Conservation (phyloP, 2,888 invertebrate genomes). For the Nephrocerus scutellatus region DNA sequence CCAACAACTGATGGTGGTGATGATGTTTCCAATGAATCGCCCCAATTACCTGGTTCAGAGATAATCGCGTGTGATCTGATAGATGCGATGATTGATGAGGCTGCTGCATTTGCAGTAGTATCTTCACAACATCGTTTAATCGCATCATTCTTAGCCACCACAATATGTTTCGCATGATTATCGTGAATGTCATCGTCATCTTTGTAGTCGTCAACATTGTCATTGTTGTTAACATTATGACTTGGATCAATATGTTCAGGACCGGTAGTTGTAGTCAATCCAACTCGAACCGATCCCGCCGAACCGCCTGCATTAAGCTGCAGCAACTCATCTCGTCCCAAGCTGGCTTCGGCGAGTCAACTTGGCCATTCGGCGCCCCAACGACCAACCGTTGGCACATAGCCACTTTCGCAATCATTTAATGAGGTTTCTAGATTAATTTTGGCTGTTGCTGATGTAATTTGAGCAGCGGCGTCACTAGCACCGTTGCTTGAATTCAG, state of each 20-base stretch:
- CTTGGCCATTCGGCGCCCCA: conserved; percentile 96
- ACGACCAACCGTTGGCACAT: conserved; percentile 76
- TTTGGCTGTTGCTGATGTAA: conserved; percentile 41
- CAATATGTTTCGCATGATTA: conserved; percentile 15
- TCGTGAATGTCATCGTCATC: conserved; percentile 13
- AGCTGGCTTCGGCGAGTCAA: conserved; percentile 76
- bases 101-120: conserved; percentile 11
- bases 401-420: conserved; percentile 54
- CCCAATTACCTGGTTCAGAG: conserved; percentile 14
- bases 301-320: conserved; percentile 22
- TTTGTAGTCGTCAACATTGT: conserved; percentile 15
- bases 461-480: conserved; percentile 31
- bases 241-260: conserved; percentile 31
- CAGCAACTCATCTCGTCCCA: conserved; percentile 47
- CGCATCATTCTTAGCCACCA: conserved; percentile 13
- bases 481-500: conserved; percentile 44
- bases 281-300: conserved; percentile 42
- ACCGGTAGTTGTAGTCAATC: conserved; percentile 42
- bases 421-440: conserved; percentile 47
- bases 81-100: conserved; percentile 12
- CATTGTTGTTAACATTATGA: conserved; percentile 23
- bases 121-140: conserved; percentile 10
- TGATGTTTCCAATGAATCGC: conserved; percentile 18
- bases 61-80: conserved; percentile 9
- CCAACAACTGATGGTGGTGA: conserved; percentile 11